Evolutionary conservation across 1,140 invertebrate genomes (phyloP).

Genomic region (Neotoxoptera formosana): DNA sequence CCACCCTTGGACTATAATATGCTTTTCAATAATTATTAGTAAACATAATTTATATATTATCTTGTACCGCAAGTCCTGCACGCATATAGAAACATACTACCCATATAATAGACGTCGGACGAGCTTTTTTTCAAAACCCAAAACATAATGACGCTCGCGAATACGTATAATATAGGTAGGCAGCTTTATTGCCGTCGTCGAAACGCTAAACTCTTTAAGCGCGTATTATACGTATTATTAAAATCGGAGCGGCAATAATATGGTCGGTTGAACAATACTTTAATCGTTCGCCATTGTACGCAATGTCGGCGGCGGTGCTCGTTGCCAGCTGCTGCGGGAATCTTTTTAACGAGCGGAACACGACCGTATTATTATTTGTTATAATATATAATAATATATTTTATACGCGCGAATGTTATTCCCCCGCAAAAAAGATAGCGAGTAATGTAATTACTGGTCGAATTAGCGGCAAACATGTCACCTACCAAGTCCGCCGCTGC

Average conservation of each 20-base stretch:
- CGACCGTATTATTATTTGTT: neutral
- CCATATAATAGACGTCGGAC: neutral
- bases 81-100: no score
- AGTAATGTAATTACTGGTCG: slow-evolving; percentile 10
- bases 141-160: neutral
- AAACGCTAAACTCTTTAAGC: neutral
- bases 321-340: neutral
- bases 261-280: slow-evolving; percentile 31
- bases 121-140: neutral
- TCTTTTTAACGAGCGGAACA: neutral
- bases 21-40: no score
- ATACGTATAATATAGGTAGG: neutral
- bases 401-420: neutral
- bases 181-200: neutral
- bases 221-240: neutral
- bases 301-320: neutral
- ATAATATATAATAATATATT: neutral
- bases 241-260: slow-evolving; percentile 13
- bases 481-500: neutral
- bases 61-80: no score
- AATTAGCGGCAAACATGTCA: slow-evolving; percentile 13
- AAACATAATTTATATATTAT: no score
- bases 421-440: neutral
- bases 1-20: no score
- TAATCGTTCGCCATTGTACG: neutral